These are phyloP conservation scores for Nebria brevicollis DNA, from an alignment of 2,888 invertebrate genomes.

Conservation along the genomic window DNA sequence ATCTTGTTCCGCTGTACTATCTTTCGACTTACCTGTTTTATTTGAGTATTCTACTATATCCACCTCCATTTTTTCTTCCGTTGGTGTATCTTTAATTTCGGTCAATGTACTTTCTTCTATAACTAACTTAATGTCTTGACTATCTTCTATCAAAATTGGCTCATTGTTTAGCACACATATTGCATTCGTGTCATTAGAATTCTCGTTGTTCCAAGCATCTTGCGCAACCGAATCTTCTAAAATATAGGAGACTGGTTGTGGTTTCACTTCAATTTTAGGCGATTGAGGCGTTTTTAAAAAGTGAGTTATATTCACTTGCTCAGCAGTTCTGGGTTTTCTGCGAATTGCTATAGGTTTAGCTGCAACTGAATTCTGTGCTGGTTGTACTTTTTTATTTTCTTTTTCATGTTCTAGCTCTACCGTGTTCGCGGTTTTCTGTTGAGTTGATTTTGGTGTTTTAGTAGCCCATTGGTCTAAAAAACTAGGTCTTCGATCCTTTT, in stretches of 20 bases:
- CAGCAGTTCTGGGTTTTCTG: slow-evolving; percentile 54
- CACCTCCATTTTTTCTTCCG: slow-evolving; percentile 18
- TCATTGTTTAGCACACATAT: slow-evolving; percentile 23
- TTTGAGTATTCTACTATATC: slow-evolving; percentile 20
- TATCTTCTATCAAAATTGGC: slow-evolving; percentile 58
- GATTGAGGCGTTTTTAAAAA: slow-evolving; percentile 38
- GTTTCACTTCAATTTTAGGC: slow-evolving; percentile 9
- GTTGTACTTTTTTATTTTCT: slow-evolving; percentile 27
- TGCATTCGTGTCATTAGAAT: slow-evolving; percentile 39
- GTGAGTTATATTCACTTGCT: slow-evolving; percentile 41
- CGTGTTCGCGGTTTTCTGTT: slow-evolving; percentile 41
- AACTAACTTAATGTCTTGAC: slow-evolving; percentile 70
- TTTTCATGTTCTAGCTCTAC: slow-evolving; percentile 37
- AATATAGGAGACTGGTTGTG: slow-evolving; percentile 30
- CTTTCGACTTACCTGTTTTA: slow-evolving; percentile 3
- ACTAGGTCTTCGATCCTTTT: slow-evolving; percentile 52
- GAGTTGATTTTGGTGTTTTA: slow-evolving; percentile 49
- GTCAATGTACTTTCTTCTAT: slow-evolving; percentile 62
- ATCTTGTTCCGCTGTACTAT: slow-evolving; percentile 42
- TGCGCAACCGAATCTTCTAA: slow-evolving; percentile 49
- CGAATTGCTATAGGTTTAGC: slow-evolving; percentile 60
- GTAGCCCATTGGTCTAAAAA: slow-evolving; percentile 59
- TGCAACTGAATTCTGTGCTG: slow-evolving; percentile 3
- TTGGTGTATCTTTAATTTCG: slow-evolving; percentile 44
- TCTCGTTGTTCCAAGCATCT: slow-evolving; percentile 53